phyloP scores from a whole-genome alignment of 2,888 invertebrate species.

The Plagiodera versicolora region DNA sequence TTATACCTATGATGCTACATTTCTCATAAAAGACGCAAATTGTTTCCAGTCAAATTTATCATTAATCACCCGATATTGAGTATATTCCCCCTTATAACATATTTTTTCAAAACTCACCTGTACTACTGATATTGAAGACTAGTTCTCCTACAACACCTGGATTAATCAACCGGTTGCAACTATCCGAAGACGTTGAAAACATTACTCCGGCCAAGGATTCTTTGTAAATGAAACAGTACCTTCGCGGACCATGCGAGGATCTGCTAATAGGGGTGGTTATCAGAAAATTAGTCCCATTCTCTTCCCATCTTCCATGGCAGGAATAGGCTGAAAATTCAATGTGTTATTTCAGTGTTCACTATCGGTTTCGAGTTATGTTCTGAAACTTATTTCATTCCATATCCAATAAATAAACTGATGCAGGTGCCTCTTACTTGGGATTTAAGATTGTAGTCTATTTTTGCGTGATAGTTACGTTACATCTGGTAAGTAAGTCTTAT shows the following conservation, averaged over 20 bases:
- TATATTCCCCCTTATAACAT: too few relatives aligned
- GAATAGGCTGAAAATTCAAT: slow-evolving; percentile 74
- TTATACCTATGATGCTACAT: not conserved
- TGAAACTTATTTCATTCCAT: too few relatives aligned
- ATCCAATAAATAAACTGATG: too few relatives aligned
- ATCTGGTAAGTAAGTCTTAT: too few relatives aligned
- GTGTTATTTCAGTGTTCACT: too few relatives aligned
- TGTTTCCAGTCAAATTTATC: too few relatives aligned
- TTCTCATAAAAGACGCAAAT: not conserved
- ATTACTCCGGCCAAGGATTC: slow-evolving; percentile 60
- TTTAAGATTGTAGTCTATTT: too few relatives aligned
- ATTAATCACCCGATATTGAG: too few relatives aligned
- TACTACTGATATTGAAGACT: slow-evolving; percentile 71
- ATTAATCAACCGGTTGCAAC: slow-evolving; percentile 63
- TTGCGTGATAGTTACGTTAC: too few relatives aligned
- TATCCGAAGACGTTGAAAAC: slow-evolving; percentile 65
- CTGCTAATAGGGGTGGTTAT: slow-evolving; percentile 76
- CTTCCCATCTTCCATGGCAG: slow-evolving; percentile 88
- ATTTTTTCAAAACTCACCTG: too few relatives aligned
- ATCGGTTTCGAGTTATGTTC: too few relatives aligned
- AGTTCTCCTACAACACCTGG: slow-evolving; percentile 62
- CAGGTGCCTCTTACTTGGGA: too few relatives aligned
- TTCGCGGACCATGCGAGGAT: slow-evolving; percentile 65
- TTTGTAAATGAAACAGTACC: slow-evolving; percentile 78
- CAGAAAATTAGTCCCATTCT: slow-evolving; percentile 82